Evolutionary conservation across 2,113 vertebrate species (phyloP).

Genomic region (Aramus guarauna): DNA sequence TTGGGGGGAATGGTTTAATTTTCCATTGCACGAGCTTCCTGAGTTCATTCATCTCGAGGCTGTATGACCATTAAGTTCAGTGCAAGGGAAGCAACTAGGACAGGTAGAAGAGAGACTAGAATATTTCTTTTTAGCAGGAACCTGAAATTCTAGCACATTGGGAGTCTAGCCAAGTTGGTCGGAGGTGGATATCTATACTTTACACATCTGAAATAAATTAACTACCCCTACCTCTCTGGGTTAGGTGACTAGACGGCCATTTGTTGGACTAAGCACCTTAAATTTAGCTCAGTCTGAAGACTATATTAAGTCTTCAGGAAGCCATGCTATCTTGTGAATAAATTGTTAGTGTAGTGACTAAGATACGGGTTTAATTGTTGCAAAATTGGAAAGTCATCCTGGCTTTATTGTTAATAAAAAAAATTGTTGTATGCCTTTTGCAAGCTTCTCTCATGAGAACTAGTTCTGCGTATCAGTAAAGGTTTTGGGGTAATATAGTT

Average conservation of each 20-base stretch:
- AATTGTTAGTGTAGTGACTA: neutral
- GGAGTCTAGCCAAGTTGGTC: neutral
- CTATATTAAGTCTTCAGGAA: neutral
- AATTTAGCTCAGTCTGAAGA: neutral
- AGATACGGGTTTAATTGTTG: neutral
- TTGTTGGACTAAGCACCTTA: neutral
- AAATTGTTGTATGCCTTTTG: neutral
- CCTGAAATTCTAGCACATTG: neutral
- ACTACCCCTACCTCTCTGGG: neutral
- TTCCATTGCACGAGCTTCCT: neutral
- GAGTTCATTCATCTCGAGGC: neutral
- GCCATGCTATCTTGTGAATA: neutral
- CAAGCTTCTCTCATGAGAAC: neutral
- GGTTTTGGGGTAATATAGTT: accelerated
- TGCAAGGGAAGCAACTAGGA: neutral
- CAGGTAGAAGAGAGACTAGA: neutral
- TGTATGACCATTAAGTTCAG: neutral
- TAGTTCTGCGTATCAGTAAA: neutral
- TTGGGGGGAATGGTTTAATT: neutral
- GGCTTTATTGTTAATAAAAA: neutral
- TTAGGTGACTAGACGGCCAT: accelerated
- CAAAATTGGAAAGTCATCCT: neutral
- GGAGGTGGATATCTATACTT: neutral
- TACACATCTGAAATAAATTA: neutral
- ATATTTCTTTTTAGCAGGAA: neutral